Base-by-base conservation (phyloP, 2,113 vertebrate species). In the Festucalex cinctus region DNA sequence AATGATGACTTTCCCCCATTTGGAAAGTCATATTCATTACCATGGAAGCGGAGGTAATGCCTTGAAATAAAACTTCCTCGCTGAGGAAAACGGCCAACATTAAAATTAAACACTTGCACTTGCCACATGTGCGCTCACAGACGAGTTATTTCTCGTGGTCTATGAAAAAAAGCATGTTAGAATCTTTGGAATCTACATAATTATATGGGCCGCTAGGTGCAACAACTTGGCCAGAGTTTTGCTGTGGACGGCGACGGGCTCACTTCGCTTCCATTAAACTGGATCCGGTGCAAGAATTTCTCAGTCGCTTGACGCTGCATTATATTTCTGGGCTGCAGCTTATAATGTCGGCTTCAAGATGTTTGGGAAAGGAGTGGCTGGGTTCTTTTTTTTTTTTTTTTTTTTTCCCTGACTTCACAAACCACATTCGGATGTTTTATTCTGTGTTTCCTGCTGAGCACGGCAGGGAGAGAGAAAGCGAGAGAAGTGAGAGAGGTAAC, bases 151-250 rank as follows among this genome's bases (percentile, higher is more conserved):
- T 88, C 68, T 51, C 82, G 83, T 43, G 82, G 86, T 88, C 59
- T 63, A 10, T 43, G 62, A 68, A 72, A 68, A 72, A 70, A 76
- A 79, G 79, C 48, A 79, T 57, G 70, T 78, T 14, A 75, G 71
- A 89, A 88, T 89, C 80, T 81, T 73, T 78, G 83, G 87, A 89
- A 91, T 88, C 73, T 83, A 63, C 51, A 76, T 87, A 88, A 90
- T 87, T 85, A 74, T 68, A 82, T 28, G 62, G 46, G 69, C 84
- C 56, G 56, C 79, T 75, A 78, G 75, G 81, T 74, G 74, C 71
- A 83, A 78, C 68, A 80, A 79, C 65, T 67, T 43, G 63, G 65
- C 32, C 14, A 83, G 84, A 83, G 80, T 63, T 65, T 74, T 77
- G 51, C 70, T 83, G 86, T 86, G 86, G 86, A 89, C 63, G 83